Evolutionary conservation across 1,140 invertebrate genomes (phyloP).

Genomic region (Papilio polytes): DNA sequence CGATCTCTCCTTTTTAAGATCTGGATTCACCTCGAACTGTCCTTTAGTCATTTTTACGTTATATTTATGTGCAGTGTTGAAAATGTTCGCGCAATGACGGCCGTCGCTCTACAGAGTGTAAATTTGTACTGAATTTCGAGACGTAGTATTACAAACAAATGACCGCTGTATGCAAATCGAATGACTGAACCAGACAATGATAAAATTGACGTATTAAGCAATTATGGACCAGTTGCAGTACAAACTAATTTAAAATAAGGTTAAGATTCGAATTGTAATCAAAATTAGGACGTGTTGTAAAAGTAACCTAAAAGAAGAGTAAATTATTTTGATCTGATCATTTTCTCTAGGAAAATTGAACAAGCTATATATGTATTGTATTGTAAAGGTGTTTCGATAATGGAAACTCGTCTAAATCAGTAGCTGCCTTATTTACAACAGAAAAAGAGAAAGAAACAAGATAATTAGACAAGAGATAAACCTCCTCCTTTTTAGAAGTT

Average conservation of each 20-base stretch:
- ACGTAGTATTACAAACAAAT: constrained; percentile 9
- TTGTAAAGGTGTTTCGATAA: too few relatives aligned
- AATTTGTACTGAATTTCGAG: constrained; percentile 30
- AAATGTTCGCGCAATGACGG: background rate
- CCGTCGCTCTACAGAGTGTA: background rate
- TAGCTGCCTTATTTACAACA: too few relatives aligned
- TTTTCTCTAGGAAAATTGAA: too few relatives aligned
- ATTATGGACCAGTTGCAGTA: background rate
- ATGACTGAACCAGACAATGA: constrained; percentile 13
- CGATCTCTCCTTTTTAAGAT: constrained; percentile 87
- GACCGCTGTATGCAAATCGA: constrained; percentile 22
- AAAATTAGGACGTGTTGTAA: background rate
- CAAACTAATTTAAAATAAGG: background rate
- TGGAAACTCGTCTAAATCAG: too few relatives aligned
- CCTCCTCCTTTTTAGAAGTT: too few relatives aligned
- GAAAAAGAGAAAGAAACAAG: too few relatives aligned
- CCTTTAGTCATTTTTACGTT: constrained; percentile 43
- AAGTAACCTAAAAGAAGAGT: too few relatives aligned
- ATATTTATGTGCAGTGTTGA: background rate
- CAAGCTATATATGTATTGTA: too few relatives aligned
- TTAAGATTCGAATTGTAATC: background rate
- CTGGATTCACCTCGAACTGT: constrained; percentile 80
- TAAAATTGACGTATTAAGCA: constrained; percentile 16
- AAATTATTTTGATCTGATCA: too few relatives aligned
- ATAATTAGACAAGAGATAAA: too few relatives aligned